Evolutionary conservation across 1,140 invertebrate genomes (phyloP), one percentile per base, ranked within the genome.

Genomic region (Brachystomella parvula): DNA sequence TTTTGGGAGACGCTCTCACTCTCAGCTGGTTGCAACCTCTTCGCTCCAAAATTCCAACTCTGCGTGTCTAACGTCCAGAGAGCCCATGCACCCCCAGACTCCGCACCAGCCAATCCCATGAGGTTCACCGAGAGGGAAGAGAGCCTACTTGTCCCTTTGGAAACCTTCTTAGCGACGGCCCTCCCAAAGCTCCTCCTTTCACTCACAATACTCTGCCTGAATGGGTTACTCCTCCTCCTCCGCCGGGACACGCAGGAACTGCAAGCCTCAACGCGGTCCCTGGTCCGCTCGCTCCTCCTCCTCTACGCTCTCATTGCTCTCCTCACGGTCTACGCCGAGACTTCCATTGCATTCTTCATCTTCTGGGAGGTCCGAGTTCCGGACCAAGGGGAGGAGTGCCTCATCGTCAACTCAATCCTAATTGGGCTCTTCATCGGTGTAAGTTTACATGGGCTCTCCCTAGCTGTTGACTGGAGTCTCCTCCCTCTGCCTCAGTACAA

Each of bases 1-100:
- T 70, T 68, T 61, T 73, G 71, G 71, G 71, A 73, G 68, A 70
- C 71, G 19, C 19, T 70, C 17, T 68, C 66, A 57, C 44, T 73
- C 28, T 66, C 64, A 26, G 66, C 71, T 21, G 71, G 71, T 58
- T 73, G 71, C 39, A 73, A 73, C 47, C 57, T 73, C 12, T 73
- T 70, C 62, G 65, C 71, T 28, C 60, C 64, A n/a, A 65, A 69
- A 21, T 73, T 70, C 58, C 71, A 67, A 21, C 62, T 73, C 12
- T 73, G 71, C 66, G 71, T 70, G n/a, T 66, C 68, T 32, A 73
- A 32, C 28, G 60, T 62, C 49, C 49, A 53, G 12, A 32, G 60
- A 12, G 26, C 60, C 24, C n/a, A 24, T 24, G 60, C 30, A 9
- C 28, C 15, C 12, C 60, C 26, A 29, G 28, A 35, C 21, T 2